Conservation (phyloP, 2,797 vertebrate species). For the Coregonus sp. region DNA sequence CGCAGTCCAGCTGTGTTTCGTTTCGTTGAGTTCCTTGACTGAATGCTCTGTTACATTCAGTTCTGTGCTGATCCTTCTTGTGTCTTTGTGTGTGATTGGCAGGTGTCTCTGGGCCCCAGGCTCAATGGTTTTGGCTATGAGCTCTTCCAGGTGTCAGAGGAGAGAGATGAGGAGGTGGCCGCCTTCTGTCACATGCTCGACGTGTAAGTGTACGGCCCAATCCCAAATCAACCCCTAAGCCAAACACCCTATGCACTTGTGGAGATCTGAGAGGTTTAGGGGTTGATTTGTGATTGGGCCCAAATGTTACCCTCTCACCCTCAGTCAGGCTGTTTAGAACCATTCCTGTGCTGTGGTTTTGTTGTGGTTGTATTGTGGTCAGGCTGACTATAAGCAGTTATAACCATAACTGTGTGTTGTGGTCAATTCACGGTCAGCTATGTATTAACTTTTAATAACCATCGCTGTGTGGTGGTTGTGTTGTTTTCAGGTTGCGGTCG, state of each 20-base stretch:
- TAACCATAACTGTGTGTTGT: background rate
- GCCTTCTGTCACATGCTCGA: slow-evolving; percentile 97
- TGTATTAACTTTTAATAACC: background rate
- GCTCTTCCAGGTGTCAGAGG: slow-evolving; percentile 93
- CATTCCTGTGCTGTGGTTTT: background rate
- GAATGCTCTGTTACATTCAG: background rate
- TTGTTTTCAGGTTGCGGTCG: slow-evolving; percentile 78
- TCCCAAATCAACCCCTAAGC: no score
- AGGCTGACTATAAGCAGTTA: background rate
- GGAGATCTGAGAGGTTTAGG: no score
- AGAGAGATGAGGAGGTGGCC: slow-evolving; percentile 94
- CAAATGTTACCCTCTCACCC: background rate
- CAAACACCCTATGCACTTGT: no score
- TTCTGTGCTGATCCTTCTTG: background rate
- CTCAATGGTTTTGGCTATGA: slow-evolving; percentile 79
- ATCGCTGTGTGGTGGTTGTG: slow-evolving; percentile 6
- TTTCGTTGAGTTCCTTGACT: background rate
- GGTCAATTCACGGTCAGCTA: background rate
- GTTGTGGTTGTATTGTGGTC: background rate
- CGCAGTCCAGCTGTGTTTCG: background rate
- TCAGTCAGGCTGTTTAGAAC: background rate
- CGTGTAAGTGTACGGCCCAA: slow-evolving; percentile 80
- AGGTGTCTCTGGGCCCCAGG: slow-evolving; percentile 75
- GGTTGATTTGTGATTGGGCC: no score
- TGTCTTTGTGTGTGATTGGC: slow-evolving; percentile 37